Percentiles rank a stretch among this genome's conserved stretches.
Evolutionary conservation across 2,113 vertebrate species (phyloP).

Genomic region (Cyphomyrus plagiostoma): DNA sequence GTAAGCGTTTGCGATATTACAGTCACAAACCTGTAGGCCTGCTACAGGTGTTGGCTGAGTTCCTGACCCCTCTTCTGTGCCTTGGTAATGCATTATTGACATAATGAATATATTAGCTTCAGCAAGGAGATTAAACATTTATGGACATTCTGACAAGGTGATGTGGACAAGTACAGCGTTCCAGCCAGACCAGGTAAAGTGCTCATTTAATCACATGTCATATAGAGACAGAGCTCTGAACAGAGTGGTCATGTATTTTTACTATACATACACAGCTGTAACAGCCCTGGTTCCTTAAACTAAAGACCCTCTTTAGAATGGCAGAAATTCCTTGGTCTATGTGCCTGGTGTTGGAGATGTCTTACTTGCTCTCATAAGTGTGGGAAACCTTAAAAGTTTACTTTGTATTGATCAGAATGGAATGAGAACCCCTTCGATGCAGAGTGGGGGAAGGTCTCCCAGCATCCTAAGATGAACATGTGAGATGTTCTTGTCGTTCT

Average conservation of each 20-base stretch:
- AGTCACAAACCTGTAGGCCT: background rate
- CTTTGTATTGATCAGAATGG: background rate
- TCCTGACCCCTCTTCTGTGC: background rate
- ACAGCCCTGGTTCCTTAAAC: background rate
- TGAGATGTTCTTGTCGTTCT: background rate
- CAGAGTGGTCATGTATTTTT: background rate
- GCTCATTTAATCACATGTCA: background rate
- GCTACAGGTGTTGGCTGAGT: background rate
- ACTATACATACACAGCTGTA: background rate
- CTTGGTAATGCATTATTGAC: background rate
- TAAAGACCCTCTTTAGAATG: background rate
- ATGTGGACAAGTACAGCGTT: background rate
- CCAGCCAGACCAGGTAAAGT: background rate
- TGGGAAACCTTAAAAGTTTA: background rate
- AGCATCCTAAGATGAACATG: background rate
- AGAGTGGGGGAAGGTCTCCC: background rate
- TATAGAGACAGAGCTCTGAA: background rate
- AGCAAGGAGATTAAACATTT: background rate
- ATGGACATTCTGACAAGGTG: background rate
- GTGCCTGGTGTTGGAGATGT: background rate
- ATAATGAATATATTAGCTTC: background rate
- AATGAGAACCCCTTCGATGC: conserved; percentile 6
- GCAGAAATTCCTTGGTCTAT: background rate
- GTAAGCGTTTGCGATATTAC: no score
- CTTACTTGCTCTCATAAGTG: background rate